Conservation (phyloP, 2,113 vertebrate species). For the Trichomycterus rosablanca region DNA sequence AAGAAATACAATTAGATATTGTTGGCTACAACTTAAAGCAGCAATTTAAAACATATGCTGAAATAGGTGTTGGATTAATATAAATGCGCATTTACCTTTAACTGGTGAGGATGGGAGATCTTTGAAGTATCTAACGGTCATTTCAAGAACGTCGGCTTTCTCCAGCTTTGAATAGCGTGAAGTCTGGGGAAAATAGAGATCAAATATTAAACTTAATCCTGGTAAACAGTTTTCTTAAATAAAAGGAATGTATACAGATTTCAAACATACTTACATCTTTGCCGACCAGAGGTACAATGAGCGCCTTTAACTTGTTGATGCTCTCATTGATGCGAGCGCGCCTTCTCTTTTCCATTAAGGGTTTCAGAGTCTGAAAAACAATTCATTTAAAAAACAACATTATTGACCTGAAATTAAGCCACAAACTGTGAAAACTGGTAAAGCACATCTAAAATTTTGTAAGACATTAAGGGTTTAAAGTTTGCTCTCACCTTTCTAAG, state of each 20-base stretch:
- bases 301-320: slow-evolving; percentile 73
- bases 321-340: slow-evolving; percentile 82
- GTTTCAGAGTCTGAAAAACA: slow-evolving; percentile 80
- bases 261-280: slow-evolving; percentile 72
- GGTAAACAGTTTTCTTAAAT: no score
- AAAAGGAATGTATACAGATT: no score
- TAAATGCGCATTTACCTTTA: slow-evolving; percentile 66
- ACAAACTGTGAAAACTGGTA: no score
- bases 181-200: slow-evolving; percentile 54
- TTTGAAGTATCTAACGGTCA: slow-evolving; percentile 82
- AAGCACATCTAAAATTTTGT: background rate
- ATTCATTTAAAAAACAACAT: slow-evolving; percentile 1
- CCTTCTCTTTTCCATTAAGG: slow-evolving; percentile 85
- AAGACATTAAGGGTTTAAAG: no score
- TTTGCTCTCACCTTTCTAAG: slow-evolving; percentile 74
- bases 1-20: no score
- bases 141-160: slow-evolving; percentile 88
- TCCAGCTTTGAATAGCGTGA: slow-evolving; percentile 79
- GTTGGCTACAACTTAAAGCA: no score
- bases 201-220: no score
- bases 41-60: background rate
- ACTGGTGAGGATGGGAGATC: slow-evolving; percentile 60
- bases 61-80: background rate
- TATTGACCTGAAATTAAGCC: background rate
- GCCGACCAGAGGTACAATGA: slow-evolving; percentile 79